Base-by-base conservation (phyloP, 2,888 invertebrate genomes). In the Keiferia lycopersicella region DNA sequence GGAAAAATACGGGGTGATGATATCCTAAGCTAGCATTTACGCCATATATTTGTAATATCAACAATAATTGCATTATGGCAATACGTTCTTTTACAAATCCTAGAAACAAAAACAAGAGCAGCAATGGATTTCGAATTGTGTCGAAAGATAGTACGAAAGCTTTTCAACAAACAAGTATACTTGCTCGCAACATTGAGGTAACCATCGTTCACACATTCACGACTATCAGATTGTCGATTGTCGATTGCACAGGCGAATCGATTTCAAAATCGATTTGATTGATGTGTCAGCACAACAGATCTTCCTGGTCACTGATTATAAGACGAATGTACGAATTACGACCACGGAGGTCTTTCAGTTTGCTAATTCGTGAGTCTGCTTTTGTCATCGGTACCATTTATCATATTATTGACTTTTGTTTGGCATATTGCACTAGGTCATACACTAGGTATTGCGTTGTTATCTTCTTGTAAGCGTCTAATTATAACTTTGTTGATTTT, bases 251-350 rank as follows among this genome's bases (percentile, higher is more conserved):
- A 58, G 39, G 38, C 1, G 16, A 10, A 38, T 58, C 20, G 58
- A 58, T 58, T 58, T 34, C 34, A 1, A 58, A 16, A 58, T 58
- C 39, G 58, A 58, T 58, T 38, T 58, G 58, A 57, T 57, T 38
- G 57, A 57, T 57, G 18, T 57, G 58, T 58, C 50, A 58, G n/a
- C n/a, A 39, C 56, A 45, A 14, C 38, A 12, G 39, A 38, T 58
- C 58, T 58, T 58, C 58, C 58, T 58, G 58, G 53, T 53, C n/a
- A 26, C 50, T 51, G 22, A 53, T 53, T 53, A 53, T 26, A 53
- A 53, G 53, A 53, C 20, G 50, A 50, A 20, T 50, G 50, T 20
- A 20, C 50, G 50, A 20, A 18, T 11, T 20, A 50, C 50, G 20
- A 20, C 20, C 50, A 20, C 50, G 12, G 50, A 45, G 45, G n/a